Evolutionary conservation across 2,797 vertebrate species (phyloP), one percentile per base, ranked within the genome.

Genomic region (Liparis tanakae): DNA sequence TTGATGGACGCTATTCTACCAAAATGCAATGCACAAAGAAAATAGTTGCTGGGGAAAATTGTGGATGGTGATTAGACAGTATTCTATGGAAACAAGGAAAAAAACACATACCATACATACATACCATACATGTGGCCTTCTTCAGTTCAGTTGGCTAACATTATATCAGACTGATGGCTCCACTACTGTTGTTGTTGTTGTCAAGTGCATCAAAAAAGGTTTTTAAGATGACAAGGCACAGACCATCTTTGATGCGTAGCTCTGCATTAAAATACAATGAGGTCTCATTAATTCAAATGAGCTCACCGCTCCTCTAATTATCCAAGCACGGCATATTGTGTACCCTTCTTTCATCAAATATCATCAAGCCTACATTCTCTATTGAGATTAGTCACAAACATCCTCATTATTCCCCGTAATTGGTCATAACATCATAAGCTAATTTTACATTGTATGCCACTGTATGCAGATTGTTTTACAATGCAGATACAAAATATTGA

Each of bases 1-100:
- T 46, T 69, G 36, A 69, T 51, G 41, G 22, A 12, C 7, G 20
- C n/a, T 18, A 15, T 44, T 33, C 10, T 54, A 41, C 14, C 5
- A 59, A 25, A 53, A 50, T 55, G 37, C 17, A 34, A 33, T 41
- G 17, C 56, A 67, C 17, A 22, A 39, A 39, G n/a, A 25, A 57
- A 66, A 69, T 62, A 30, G 14, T 39, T 33, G 14, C 18, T 62
- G 34, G 50, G 25, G 41, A 51, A 50, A 36, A 55, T 43, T 60
- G 37, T 70, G 25, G 36, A 44, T 46, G 37, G 13, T 58, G 15
- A 17, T 67, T 25, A 25, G 22, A 36, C n/a, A 34, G 25, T 22
- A 17, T 56, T 53, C 37, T 20, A 17, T 22, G 36, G 1, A 67
- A 76, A 69, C 1, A 62, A 54, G 20, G 0, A 18, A 15, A 10